phyloP scores from a whole-genome alignment of 2,113 vertebrate genomes.

The Oriolus oriolus region DNA sequence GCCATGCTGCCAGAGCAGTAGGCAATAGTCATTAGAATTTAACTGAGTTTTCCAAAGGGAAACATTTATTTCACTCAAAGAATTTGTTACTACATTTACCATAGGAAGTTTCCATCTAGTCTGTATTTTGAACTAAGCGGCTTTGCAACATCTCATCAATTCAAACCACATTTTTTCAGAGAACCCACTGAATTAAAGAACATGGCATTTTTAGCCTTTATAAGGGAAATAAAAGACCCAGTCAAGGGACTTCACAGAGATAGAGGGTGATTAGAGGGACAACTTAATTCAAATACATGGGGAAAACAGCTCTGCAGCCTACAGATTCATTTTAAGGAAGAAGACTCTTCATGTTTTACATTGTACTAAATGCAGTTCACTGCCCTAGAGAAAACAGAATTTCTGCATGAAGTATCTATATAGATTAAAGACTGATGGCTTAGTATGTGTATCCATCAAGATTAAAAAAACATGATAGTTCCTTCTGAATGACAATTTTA shows the following conservation, averaged over 20 bases:
- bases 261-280: not conserved
- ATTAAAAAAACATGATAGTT: not conserved
- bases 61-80: constrained; percentile 10
- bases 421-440: not conserved
- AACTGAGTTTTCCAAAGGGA: not conserved
- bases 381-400: not conserved
- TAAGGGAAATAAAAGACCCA: not conserved
- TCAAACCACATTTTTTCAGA: not conserved
- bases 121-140: constrained; percentile 6
- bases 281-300: constrained; percentile 2
- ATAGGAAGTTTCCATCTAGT: not conserved
- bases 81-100: not conserved
- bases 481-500: not conserved
- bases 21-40: not conserved
- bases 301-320: not conserved
- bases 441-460: not conserved
- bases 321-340: not conserved
- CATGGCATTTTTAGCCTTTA: not conserved
- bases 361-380: not conserved
- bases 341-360: not conserved
- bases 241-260: not conserved
- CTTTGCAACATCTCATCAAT: constrained; percentile 24
- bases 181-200: not conserved
- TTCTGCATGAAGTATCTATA: not conserved
- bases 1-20: not conserved